Evolutionary conservation across 2,888 invertebrate genomes (phyloP), one percentile per base, ranked within the genome.

Genomic region (Hedychridium roseum): DNA sequence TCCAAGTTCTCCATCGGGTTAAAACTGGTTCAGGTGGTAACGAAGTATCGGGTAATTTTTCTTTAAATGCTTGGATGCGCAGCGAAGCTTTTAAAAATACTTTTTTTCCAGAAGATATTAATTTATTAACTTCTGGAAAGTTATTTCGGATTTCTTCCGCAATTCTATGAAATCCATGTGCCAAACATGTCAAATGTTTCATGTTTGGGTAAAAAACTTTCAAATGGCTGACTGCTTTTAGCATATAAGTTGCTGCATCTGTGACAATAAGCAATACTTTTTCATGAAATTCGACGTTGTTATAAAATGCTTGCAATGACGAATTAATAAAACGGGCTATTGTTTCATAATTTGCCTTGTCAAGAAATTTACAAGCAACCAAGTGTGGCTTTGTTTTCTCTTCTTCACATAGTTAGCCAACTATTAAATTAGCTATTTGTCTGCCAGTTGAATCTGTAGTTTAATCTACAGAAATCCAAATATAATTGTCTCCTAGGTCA

Each of bases 1-100:
- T 23, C 61, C 65, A 66, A 11, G 59, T 62, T 31, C 58, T 57
- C 66, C 67, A 68, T 6, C 61, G 34, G 17, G 65, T 66, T 15
- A 70, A 20, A 14, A 60, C 51, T 2, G 66, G 61, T 23, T 64
- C 52, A 3, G 65, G 65, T 5, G 66, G 63, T 20, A 66, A 41
- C 3, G 50, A 46, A 4, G 64, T 16, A 27, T 49, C 52, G 5
- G 62, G 55, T 17, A 35, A 35, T 38, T 26, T 35, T 42, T 61
- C 53, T 42, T 57, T 57, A 30, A 48, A 66, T 36, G 26, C 38
- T 15, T 42, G 15, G 30, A 66, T 48, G 14, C 64, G 39, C 16
- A 36, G 30, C 11, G 64, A 62, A 14, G 61, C 55, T 48, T 73
- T 73, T 23, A 58, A 42, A 55, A 73, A 69, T 16, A 67, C 47